Conservation (phyloP, 23 tunicate species). For the Pegea sp. region DNA sequence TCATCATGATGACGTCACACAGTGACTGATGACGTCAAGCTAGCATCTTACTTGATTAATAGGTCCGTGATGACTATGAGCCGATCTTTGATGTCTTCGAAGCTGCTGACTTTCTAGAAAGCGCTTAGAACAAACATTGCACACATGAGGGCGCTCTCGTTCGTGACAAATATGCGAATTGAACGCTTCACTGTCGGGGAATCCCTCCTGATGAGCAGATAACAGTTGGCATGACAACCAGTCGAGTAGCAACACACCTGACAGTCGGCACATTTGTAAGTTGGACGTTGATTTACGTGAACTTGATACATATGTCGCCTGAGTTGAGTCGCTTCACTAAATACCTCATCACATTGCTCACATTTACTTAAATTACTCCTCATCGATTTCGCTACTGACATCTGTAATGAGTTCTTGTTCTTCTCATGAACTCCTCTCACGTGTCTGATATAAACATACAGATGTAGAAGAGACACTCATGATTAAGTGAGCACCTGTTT, state of each 20-base stretch:
- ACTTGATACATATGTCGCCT: conserved; percentile 58
- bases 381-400: conserved; percentile 6
- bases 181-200: conserved; percentile 29
- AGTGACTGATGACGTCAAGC: too few relatives aligned
- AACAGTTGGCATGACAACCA: not conserved
- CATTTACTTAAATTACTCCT: conserved; percentile 22
- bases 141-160: conserved; percentile 74
- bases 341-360: conserved; percentile 45
- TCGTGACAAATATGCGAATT: conserved; percentile 82
- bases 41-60: conserved; percentile 8
- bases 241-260: conserved; percentile 20
- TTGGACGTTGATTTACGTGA: conserved; percentile 49
- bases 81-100: conserved; percentile 54
- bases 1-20: not conserved
- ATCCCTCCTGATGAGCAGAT: conserved; percentile 37
- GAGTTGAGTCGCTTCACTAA: conserved; percentile 43
- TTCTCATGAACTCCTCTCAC: conserved; percentile 54
- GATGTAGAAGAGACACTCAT: not conserved
- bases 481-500: conserved; percentile 26
- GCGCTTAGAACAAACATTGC: conserved; percentile 63
- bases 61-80: conserved; percentile 22
- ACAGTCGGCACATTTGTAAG: conserved; percentile 84
- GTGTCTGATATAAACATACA: too few relatives aligned
- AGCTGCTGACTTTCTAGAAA: conserved; percentile 31
- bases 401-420: conserved; percentile 4